These are phyloP conservation scores for Xestobium rufovillosum DNA, from an alignment of 2,888 invertebrate genomes.

Conservation along the genomic window DNA sequence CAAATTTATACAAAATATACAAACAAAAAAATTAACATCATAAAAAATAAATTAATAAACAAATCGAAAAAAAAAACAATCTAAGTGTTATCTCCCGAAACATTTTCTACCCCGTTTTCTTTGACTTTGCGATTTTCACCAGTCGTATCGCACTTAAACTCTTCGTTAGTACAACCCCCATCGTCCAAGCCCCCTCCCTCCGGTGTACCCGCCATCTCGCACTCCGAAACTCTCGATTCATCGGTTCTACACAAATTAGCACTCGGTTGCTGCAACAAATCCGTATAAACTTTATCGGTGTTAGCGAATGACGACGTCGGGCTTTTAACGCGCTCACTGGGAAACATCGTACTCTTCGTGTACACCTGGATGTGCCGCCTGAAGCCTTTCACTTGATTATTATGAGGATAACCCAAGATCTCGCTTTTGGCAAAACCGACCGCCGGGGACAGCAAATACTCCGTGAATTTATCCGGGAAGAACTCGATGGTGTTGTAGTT, in stretches of 20 bases:
- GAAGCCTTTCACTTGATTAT: slow-evolving; percentile 83
- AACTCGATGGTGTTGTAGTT: slow-evolving; percentile 82
- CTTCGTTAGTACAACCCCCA: not conserved
- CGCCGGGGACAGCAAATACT: slow-evolving; percentile 81
- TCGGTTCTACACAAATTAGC: not conserved
- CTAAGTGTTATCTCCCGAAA: slow-evolving; percentile 4
- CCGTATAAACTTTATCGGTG: slow-evolving; percentile 30
- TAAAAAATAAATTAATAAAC: not conserved
- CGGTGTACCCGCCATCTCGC: too few species aligned
- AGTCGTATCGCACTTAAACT: not conserved
- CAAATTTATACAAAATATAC: slow-evolving; percentile 8
- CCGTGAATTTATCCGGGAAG: slow-evolving; percentile 87
- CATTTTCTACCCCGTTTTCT: not conserved
- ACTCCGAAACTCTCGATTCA: not conserved
- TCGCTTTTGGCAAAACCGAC: slow-evolving; percentile 90
- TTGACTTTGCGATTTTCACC: not conserved
- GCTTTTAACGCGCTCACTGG: slow-evolving; percentile 39
- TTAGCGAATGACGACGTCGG: slow-evolving; percentile 26
- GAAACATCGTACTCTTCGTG: slow-evolving; percentile 43
- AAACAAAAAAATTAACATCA: too few species aligned
- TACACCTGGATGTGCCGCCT: slow-evolving; percentile 67
- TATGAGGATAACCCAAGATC: slow-evolving; percentile 69
- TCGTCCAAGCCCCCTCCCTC: not conserved
- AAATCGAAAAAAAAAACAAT: not conserved
- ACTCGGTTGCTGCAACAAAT: slow-evolving; percentile 23